A percentile compares a stretch with the other conserved stretches of the same genome.
Conservation (phyloP, 2,113 vertebrate species). For the Phylloscopus whistleri region DNA sequence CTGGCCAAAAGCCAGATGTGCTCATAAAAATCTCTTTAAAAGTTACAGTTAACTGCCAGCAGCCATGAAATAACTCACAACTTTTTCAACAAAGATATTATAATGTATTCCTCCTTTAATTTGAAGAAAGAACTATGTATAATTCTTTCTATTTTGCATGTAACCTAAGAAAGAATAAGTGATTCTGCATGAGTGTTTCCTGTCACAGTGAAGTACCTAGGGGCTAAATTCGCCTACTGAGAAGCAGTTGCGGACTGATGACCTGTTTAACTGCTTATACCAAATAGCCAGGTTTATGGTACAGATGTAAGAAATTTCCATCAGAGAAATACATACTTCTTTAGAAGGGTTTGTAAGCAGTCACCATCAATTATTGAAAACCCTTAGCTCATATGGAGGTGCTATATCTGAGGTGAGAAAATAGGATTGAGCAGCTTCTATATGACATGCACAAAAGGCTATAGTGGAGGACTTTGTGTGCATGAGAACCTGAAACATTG, state of each 20-base stretch:
- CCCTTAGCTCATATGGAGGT: not conserved
- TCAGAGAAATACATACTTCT: not conserved
- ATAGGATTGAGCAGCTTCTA: not conserved
- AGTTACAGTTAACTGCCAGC: not conserved
- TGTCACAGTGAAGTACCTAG: not conserved
- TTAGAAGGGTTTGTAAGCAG: not conserved
- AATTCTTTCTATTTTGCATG: not conserved
- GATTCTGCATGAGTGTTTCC: not conserved
- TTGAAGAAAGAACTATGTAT: not conserved
- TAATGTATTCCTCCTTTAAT: not conserved
- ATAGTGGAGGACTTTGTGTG: rapidly evolving
- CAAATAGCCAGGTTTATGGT: not conserved
- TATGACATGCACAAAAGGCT: rapidly evolving
- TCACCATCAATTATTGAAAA: slow-evolving; percentile 19
- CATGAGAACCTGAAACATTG: not conserved
- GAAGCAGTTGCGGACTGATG: not conserved
- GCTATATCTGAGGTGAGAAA: not conserved
- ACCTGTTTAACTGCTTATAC: not conserved
- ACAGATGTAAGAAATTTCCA: not conserved
- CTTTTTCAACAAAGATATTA: not conserved
- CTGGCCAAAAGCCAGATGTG: not conserved
- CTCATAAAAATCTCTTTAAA: not conserved
- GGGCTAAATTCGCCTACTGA: not conserved
- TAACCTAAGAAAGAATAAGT: not conserved
- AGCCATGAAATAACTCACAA: not conserved